phyloP scores from a whole-genome alignment of 1,140 invertebrate genomes.

The Stenopsyche tienmushanensis region DNA sequence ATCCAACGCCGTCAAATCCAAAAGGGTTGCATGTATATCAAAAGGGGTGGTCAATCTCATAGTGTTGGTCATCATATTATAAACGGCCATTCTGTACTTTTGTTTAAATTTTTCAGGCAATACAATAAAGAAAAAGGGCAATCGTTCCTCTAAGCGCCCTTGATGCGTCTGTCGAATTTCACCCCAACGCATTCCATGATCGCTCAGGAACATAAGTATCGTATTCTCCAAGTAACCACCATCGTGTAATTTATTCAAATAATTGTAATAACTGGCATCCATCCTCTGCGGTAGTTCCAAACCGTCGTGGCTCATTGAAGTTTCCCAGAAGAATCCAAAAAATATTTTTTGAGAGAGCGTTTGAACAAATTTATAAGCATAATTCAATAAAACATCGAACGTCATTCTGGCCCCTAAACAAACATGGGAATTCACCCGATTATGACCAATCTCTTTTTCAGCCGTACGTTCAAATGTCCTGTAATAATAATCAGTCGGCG shows the following conservation, averaged over 20 bases:
- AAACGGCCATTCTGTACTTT: slow-evolving; percentile 56
- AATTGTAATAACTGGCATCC: slow-evolving; percentile 56
- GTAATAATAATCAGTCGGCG: slow-evolving; percentile 74
- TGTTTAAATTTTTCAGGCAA: slow-evolving; percentile 67
- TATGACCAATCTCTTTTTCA: slow-evolving; percentile 52
- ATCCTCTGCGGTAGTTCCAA: slow-evolving; percentile 61
- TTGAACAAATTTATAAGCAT: slow-evolving; percentile 61
- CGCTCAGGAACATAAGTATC: slow-evolving; percentile 73
- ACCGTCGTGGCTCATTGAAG: slow-evolving; percentile 67
- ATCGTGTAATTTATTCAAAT: slow-evolving; percentile 54
- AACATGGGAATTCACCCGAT: slow-evolving; percentile 49
- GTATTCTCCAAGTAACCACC: slow-evolving; percentile 59
- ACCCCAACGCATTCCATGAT: slow-evolving; percentile 84
- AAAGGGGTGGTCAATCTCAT: slow-evolving; percentile 69
- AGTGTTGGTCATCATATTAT: slow-evolving; percentile 65
- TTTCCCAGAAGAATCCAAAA: slow-evolving; percentile 73
- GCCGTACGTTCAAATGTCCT: slow-evolving; percentile 64
- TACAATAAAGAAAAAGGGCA: slow-evolving; percentile 76
- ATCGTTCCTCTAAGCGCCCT: slow-evolving; percentile 80
- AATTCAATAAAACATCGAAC: slow-evolving; percentile 61
- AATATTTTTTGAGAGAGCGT: slow-evolving; percentile 59
- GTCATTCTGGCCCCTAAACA: slow-evolving; percentile 58
- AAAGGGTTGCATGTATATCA: slow-evolving; percentile 66
- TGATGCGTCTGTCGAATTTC: slow-evolving; percentile 66
- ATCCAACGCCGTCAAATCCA: slow-evolving; percentile 55